These are phyloP conservation scores for Actinia tenebrosa DNA, from an alignment of 64 coral and sea anemone genomes.

Conservation along the genomic window DNA sequence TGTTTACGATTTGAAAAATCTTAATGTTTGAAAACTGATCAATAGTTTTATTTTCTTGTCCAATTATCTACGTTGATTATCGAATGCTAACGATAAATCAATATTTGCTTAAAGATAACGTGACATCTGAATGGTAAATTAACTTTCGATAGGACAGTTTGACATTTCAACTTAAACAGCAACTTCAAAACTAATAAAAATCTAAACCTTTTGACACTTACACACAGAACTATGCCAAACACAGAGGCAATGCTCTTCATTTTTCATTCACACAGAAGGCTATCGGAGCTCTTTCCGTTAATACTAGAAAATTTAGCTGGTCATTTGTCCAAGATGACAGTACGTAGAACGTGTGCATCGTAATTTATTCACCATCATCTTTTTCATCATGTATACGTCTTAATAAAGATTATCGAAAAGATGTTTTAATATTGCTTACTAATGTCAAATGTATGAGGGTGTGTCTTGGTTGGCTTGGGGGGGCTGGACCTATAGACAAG, in stretches of 20 bases:
- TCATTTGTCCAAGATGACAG: too few species aligned
- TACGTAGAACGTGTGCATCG: too few species aligned
- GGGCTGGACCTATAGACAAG: not conserved
- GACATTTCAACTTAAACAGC: not conserved
- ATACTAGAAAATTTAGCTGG: too few species aligned
- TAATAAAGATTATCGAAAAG: too few species aligned
- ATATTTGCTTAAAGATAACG: not conserved
- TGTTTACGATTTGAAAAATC: too few species aligned
- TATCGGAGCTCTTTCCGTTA: too few species aligned
- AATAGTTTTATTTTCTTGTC: not conserved
- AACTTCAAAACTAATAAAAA: too few species aligned
- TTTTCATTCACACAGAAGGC: too few species aligned
- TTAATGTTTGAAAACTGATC: not conserved
- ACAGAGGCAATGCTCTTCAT: too few species aligned
- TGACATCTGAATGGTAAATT: not conserved
- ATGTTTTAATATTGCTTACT: not conserved
- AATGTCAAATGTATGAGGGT: conserved; percentile 5
- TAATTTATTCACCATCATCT: too few species aligned
- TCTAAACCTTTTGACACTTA: not conserved
- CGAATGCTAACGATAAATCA: not conserved
- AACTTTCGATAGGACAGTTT: not conserved
- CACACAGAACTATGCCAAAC: not conserved
- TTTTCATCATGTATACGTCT: too few species aligned
- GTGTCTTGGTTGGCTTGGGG: not conserved
- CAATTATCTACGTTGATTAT: not conserved